These are phyloP conservation scores for Phyllostomus hastatus DNA, from an alignment of 2,113 vertebrate species.

Conservation along the genomic window DNA sequence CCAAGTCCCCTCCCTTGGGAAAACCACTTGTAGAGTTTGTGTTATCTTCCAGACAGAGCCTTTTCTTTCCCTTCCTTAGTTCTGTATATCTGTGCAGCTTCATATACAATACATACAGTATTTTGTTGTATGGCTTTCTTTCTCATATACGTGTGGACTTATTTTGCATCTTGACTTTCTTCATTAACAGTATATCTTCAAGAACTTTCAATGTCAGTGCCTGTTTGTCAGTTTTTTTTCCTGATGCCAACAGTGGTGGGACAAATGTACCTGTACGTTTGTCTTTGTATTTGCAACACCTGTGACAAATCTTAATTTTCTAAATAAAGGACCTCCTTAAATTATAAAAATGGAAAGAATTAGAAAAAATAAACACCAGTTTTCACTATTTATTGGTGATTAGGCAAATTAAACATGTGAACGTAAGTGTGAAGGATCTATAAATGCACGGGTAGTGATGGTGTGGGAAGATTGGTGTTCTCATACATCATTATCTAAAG, in stretches of 20 bases:
- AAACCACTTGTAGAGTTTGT: background rate
- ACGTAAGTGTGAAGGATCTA: background rate
- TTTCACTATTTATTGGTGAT: background rate
- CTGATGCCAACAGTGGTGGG: background rate
- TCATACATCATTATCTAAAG: background rate
- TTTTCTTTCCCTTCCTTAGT: background rate
- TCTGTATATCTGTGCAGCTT: background rate
- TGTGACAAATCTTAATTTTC: background rate
- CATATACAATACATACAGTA: fast-evolving
- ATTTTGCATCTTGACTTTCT: background rate
- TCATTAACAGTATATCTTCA: background rate
- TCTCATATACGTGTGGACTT: background rate
- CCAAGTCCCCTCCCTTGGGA: background rate
- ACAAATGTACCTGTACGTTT: background rate
- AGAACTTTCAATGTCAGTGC: background rate
- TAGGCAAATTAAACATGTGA: background rate
- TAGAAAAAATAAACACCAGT: background rate
- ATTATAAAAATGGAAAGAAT: background rate
- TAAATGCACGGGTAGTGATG: background rate
- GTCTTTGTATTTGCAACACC: background rate
- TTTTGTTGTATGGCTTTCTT: background rate
- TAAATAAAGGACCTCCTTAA: background rate
- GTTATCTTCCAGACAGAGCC: background rate
- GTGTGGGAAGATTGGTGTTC: background rate
- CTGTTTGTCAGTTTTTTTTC: background rate